Conservation (phyloP, 1,140 invertebrate genomes). For the Stegodyphus mimosarum region DNA sequence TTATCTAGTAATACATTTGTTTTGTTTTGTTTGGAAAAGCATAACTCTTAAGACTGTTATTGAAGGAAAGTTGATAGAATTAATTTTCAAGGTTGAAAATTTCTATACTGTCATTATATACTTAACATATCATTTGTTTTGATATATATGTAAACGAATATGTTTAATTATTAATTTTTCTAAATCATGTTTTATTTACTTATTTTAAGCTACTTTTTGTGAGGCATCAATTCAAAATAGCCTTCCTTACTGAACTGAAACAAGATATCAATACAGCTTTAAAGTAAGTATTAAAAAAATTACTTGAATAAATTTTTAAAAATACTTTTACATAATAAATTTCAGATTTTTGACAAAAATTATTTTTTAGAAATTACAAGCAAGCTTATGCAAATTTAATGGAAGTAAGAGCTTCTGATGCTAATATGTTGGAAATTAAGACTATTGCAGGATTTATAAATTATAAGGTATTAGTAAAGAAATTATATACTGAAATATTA, state of each 20-base stretch:
- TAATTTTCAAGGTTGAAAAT: no score
- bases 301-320: neutral
- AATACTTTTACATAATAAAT: neutral
- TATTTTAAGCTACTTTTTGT: constrained; percentile 82
- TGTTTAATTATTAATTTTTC: neutral
- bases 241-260: constrained; percentile 93
- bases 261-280: constrained; percentile 89
- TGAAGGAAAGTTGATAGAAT: no score
- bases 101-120: no score
- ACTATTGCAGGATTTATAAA: constrained; percentile 94
- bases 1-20: no score
- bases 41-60: no score
- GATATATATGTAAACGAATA: no score
- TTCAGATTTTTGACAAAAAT: neutral
- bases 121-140: no score
- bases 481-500: no score
- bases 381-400: constrained; percentile 90
- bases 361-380: constrained; percentile 81
- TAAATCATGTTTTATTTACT: neutral
- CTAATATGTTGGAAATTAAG: constrained; percentile 92
- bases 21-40: no score
- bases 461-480: constrained; percentile 79
- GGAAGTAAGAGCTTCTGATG: constrained; percentile 87
- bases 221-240: constrained; percentile 96
- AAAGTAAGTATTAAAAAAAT: constrained; percentile 75